Conservation (phyloP, 2,797 vertebrate genomes). For the Xyrichtys novacula region DNA sequence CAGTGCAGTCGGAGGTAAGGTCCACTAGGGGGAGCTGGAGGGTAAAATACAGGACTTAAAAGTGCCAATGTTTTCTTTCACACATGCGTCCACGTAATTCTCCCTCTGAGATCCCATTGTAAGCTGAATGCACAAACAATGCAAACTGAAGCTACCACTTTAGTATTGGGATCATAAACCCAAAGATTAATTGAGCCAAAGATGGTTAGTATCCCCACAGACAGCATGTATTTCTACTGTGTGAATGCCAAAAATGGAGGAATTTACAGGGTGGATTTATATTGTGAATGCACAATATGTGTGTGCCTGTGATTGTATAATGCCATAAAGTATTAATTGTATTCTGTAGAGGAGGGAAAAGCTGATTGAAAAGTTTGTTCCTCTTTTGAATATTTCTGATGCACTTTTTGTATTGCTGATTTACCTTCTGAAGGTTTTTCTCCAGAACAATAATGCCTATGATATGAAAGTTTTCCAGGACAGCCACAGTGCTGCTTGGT, state of each 20-base stretch:
- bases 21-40: constrained; percentile 63
- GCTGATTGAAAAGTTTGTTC: constrained; percentile 35
- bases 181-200: constrained; percentile 71
- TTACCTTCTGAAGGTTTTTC: constrained; percentile 36
- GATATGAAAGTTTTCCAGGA: constrained; percentile 16
- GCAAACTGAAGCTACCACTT: constrained; percentile 68
- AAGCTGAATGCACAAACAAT: constrained; percentile 79
- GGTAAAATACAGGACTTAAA: constrained; percentile 25
- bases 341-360: constrained; percentile 46
- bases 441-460: constrained; percentile 31
- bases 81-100: constrained; percentile 30
- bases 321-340: constrained; percentile 81
- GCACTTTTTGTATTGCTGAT: constrained; percentile 71
- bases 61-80: constrained; percentile 45
- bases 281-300: constrained; percentile 37
- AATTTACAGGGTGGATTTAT: constrained; percentile 38
- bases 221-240: constrained; percentile 36
- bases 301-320: constrained; percentile 60
- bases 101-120: constrained; percentile 18
- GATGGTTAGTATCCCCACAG: constrained; percentile 38
- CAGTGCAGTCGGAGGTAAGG: constrained; percentile 7
- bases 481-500: constrained; percentile 3
- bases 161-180: constrained; percentile 37
- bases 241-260: constrained; percentile 14
- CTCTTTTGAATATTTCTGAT: constrained; percentile 61